Evolutionary conservation across 1,140 invertebrate genomes (phyloP).

Genomic region (Chironomus striatipennis): DNA sequence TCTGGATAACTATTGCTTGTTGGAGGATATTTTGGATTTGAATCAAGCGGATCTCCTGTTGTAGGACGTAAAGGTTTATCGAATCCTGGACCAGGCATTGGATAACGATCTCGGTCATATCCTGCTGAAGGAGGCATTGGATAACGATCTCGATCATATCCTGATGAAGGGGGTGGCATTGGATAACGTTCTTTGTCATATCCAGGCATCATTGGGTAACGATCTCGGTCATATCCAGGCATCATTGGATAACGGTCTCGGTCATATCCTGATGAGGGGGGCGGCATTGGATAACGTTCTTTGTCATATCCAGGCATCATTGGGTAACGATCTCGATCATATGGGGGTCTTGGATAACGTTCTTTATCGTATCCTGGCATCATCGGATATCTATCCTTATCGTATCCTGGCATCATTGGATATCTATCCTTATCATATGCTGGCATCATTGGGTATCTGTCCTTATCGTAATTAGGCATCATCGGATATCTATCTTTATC

Average conservation of each 20-base stretch:
- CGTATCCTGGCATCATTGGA: slow-evolving; percentile 27
- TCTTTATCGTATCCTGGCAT: slow-evolving; percentile 26
- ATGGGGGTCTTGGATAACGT: neutral
- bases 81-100: slow-evolving; percentile 38
- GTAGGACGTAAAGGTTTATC: neutral
- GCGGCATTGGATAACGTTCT: slow-evolving; percentile 40
- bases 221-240: slow-evolving; percentile 21
- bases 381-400: slow-evolving; percentile 28
- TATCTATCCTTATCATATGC: slow-evolving; percentile 35
- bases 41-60: neutral
- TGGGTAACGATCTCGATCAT: slow-evolving; percentile 26
- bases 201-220: slow-evolving; percentile 26
- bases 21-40: neutral
- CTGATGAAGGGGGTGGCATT: slow-evolving; percentile 40
- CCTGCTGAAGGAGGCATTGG: slow-evolving; percentile 25
- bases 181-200: slow-evolving; percentile 34
- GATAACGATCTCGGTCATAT: slow-evolving; percentile 33
- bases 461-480: slow-evolving; percentile 14
- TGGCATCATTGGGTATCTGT: slow-evolving; percentile 16
- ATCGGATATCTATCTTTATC: slow-evolving; percentile 29
- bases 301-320: neutral
- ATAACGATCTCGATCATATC: slow-evolving; percentile 24
- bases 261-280: slow-evolving; percentile 34
- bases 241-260: slow-evolving; percentile 26
- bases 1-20: slow-evolving; percentile 37